Evolutionary conservation across 2,888 invertebrate species (phyloP), one percentile per base, ranked within the genome.

Genomic region (Dryococelus australis): DNA sequence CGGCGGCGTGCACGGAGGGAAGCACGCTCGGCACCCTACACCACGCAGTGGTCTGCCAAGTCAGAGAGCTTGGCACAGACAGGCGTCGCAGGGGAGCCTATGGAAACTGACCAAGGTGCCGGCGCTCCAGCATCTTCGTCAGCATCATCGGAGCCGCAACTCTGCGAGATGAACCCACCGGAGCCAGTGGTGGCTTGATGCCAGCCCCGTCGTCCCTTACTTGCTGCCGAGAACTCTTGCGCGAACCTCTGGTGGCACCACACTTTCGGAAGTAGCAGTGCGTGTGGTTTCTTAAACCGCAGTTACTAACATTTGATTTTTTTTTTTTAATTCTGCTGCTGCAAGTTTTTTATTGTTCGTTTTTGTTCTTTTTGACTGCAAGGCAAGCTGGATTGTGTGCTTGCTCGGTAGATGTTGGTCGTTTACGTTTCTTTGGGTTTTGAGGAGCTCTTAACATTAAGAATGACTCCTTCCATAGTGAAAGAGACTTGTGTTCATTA

Each of bases 1-100:
- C 92, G 93, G 83, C 92, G 94, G 84, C 92, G 93, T 90, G 94
- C 97, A 89, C 94, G 97, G 88, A 95, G 98, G 86, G 96, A 97
- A 91, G 97, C 91, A 47, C 89, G 91, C 26, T 90, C 90, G 28
- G 89, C 91, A 27, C 92, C 92, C 6, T 92, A 92, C 90, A 85
- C 88, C 86, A 86, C 88, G 16, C 88, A 89, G 86, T 89, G 89
- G 89, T 87, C 89, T 0, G 88, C 88, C 53, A 90, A 90, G 88
- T 89, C 89, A 0, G 89, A 89, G 87, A 87, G 89, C 28, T 89
- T 89, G 35, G 85, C 87, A 27, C 28, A 86, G 51, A 85, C 85
- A 26, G 53, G 43, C 6, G 86, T 43, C 43, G 89, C 89, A 88
- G 83, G 85, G 35, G 87, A 87, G 88, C 89, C 28, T 80, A 86